Conservation (phyloP, 2,888 invertebrate genomes). For the Cephus sareptanus region DNA sequence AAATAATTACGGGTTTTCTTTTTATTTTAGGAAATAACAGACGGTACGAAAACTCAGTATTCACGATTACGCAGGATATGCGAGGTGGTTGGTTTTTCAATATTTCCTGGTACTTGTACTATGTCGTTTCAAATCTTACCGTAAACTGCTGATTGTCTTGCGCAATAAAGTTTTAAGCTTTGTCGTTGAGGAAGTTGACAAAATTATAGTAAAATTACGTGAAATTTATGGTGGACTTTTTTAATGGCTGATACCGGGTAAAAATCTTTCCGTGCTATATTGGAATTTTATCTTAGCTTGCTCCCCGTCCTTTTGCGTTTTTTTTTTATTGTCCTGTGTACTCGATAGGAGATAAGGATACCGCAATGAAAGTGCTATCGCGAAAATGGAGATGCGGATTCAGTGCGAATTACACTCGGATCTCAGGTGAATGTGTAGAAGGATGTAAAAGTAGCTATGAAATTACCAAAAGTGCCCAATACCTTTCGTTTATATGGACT, state of each 20-base stretch:
- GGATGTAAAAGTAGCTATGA: neutral
- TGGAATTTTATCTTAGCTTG: neutral
- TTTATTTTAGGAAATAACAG: neutral
- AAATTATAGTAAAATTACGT: neutral
- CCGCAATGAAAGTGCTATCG: neutral
- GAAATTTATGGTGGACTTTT: neutral
- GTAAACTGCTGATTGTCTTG: neutral
- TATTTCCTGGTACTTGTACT: neutral
- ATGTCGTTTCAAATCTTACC: neutral
- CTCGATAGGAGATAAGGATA: neutral
- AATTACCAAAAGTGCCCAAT: neutral
- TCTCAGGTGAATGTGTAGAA: neutral
- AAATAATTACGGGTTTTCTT: neutral
- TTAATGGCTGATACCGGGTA: neutral
- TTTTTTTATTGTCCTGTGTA: neutral
- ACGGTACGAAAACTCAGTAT: neutral
- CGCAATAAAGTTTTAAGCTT: neutral
- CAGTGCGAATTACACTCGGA: neutral
- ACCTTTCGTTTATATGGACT: neutral
- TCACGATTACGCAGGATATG: no score
- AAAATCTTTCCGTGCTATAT: neutral
- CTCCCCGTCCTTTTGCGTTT: no score
- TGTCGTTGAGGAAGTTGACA: neutral
- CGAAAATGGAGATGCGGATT: neutral
- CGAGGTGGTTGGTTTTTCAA: neutral